Evolutionary conservation across 2,888 invertebrate genomes (phyloP).

Genomic region (Uropetala carovei): DNA sequence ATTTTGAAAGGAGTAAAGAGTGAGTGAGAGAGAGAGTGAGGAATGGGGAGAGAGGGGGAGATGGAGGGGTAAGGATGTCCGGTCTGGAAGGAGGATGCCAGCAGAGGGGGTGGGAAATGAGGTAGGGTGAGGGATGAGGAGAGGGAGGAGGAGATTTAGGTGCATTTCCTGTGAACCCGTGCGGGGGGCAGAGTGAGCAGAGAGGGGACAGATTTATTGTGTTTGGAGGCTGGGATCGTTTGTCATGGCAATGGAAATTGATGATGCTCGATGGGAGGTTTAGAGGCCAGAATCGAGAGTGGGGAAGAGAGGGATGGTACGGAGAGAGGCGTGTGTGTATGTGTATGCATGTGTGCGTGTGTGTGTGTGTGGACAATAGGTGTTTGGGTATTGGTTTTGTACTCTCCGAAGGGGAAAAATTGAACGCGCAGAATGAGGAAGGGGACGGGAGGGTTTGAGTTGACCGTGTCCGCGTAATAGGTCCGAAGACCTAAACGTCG

Average conservation of each 20-base stretch:
- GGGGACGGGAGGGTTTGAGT: neutral
- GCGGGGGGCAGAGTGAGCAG: neutral
- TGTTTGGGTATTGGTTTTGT: neutral
- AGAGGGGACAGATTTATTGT: slow-evolving; percentile 63
- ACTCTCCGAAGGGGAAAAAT: slow-evolving; percentile 28
- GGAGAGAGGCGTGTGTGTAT: neutral
- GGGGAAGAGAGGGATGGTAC: neutral
- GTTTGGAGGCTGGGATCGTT: slow-evolving; percentile 55
- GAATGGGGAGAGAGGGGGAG: neutral
- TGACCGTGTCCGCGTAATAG: slow-evolving; percentile 16
- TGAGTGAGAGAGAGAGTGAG: neutral
- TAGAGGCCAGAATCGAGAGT: slow-evolving; percentile 22
- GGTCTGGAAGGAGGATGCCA: too few species aligned
- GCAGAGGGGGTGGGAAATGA: neutral
- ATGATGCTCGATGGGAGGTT: slow-evolving; percentile 55
- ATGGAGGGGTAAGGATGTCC: neutral
- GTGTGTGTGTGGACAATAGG: neutral
- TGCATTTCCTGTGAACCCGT: slow-evolving; percentile 10
- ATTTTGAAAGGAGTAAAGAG: neutral
- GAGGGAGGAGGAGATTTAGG: slow-evolving; percentile 39
- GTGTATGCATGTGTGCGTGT: neutral
- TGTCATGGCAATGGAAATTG: slow-evolving; percentile 63
- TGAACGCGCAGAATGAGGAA: slow-evolving; percentile 30
- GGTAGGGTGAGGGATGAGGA: slow-evolving; percentile 3
- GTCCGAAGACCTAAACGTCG: neutral